Conservation (phyloP, 2,888 invertebrate genomes). For the Epinotia nisella region DNA sequence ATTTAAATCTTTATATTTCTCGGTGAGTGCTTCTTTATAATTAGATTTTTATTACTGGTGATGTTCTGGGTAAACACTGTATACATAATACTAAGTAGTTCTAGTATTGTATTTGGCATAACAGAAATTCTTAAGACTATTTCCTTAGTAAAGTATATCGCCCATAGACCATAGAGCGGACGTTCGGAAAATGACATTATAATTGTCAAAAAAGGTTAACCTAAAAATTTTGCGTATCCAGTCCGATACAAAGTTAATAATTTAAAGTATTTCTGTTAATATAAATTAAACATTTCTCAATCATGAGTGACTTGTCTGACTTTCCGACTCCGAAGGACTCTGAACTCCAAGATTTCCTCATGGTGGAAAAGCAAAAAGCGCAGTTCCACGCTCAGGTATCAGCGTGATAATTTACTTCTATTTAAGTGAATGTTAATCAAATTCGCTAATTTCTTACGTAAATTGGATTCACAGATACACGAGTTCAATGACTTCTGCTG, state of each 20-base stretch:
- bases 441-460: background rate
- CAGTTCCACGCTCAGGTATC: slow-evolving; percentile 94
- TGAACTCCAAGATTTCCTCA: slow-evolving; percentile 93
- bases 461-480: slow-evolving; percentile 88
- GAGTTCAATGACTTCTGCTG: slow-evolving; percentile 97
- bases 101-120: background rate
- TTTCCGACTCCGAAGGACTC: slow-evolving; percentile 83
- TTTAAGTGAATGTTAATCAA: background rate
- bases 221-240: slow-evolving; percentile 22
- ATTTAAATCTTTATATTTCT: no score
- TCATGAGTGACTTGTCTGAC: slow-evolving; percentile 74
- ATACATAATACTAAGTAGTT: no score
- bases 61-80: no score
- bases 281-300: slow-evolving; percentile 1
- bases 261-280: background rate
- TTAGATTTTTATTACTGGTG: background rate
- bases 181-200: background rate
- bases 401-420: slow-evolving; percentile 51
- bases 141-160: background rate
- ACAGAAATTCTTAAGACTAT: background rate
- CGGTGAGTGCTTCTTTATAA: no score
- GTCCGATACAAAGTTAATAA: slow-evolving; percentile 12
- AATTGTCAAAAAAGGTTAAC: slow-evolving; percentile 27
- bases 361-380: slow-evolving; percentile 94
- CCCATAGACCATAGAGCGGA: slow-evolving; percentile 17